phyloP scores from a whole-genome alignment of 2,888 invertebrate species.

The Drosophila barbarae region DNA sequence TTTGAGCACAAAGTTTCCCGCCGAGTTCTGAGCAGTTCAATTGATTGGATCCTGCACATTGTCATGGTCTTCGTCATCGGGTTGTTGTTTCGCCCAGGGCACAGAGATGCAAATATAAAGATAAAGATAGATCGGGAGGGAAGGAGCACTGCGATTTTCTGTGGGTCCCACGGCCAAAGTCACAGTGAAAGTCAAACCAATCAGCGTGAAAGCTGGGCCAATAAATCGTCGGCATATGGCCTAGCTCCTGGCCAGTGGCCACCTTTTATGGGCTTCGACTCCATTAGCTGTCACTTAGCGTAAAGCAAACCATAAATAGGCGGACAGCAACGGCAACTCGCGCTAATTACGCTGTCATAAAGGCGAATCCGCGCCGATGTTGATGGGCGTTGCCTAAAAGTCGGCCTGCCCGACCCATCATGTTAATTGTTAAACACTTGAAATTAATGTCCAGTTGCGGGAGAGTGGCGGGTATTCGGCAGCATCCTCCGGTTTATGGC shows the following conservation, averaged over 20 bases:
- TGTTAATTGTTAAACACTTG: slow-evolving; percentile 66
- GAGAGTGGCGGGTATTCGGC: slow-evolving; percentile 1
- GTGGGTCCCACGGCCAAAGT: slow-evolving; percentile 24
- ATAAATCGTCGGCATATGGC: slow-evolving; percentile 50
- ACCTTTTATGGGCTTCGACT: slow-evolving; percentile 54
- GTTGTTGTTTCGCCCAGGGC: slow-evolving; percentile 20
- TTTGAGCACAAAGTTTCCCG: slow-evolving; percentile 31
- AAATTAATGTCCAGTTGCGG: slow-evolving; percentile 55
- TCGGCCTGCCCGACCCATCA: slow-evolving; percentile 29
- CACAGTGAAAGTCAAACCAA: slow-evolving; percentile 49
- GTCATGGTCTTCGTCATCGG: slow-evolving; percentile 11
- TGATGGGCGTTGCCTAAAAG: slow-evolving; percentile 37
- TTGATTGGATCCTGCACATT: slow-evolving; percentile 37
- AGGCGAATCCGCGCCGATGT: slow-evolving; percentile 36
- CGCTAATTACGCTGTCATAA: slow-evolving; percentile 64
- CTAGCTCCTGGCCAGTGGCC: slow-evolving; percentile 15
- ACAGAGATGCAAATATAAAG: background rate
- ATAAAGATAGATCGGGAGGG: background rate
- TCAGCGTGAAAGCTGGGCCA: slow-evolving; percentile 42
- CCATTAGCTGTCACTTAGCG: slow-evolving; percentile 66
- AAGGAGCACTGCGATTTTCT: slow-evolving; percentile 14
- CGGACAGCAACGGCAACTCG: slow-evolving; percentile 41
- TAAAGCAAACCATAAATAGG: slow-evolving; percentile 63
- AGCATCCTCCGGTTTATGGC: slow-evolving; percentile 48
- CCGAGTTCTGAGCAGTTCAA: slow-evolving; percentile 29